phyloP scores from a whole-genome alignment of 1,140 invertebrate genomes.

The Trichoplusia ni region DNA sequence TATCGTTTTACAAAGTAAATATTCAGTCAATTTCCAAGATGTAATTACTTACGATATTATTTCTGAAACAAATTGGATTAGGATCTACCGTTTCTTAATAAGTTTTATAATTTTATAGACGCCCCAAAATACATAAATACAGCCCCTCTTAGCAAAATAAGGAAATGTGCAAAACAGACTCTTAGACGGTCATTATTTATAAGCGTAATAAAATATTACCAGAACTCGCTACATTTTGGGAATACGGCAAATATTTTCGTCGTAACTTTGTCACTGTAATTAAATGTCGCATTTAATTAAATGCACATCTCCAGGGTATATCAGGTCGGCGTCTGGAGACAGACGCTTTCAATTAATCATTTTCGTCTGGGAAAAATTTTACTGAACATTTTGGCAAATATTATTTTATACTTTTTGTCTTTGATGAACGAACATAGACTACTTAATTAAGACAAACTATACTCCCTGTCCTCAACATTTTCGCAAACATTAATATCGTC shows the following conservation, averaged over 20 bases:
- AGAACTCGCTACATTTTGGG: neutral
- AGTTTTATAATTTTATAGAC: slow-evolving; percentile 5
- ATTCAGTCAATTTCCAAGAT: too few species aligned
- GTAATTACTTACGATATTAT: too few species aligned
- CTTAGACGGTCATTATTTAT: slow-evolving; percentile 16
- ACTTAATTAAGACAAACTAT: too few species aligned
- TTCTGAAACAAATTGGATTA: too few species aligned
- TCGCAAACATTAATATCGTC: neutral
- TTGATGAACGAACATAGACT: too few species aligned
- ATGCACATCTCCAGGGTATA: neutral
- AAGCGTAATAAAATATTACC: slow-evolving; percentile 5
- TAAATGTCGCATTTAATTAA: slow-evolving; percentile 14
- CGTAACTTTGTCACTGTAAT: slow-evolving; percentile 2
- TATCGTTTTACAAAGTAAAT: too few species aligned
- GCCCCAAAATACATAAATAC: slow-evolving; percentile 15
- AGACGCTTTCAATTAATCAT: neutral
- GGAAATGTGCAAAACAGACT: slow-evolving; percentile 1
- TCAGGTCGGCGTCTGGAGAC: neutral
- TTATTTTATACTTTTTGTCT: too few species aligned
- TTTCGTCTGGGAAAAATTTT: neutral
- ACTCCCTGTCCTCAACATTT: neutral
- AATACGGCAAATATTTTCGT: neutral
- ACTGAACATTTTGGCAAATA: too few species aligned
- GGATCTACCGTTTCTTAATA: slow-evolving; percentile 6
- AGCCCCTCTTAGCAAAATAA: neutral